Evolutionary conservation across 1,140 invertebrate species (phyloP), one percentile per base, ranked within the genome.

Genomic region (Drosophila repleta): DNA sequence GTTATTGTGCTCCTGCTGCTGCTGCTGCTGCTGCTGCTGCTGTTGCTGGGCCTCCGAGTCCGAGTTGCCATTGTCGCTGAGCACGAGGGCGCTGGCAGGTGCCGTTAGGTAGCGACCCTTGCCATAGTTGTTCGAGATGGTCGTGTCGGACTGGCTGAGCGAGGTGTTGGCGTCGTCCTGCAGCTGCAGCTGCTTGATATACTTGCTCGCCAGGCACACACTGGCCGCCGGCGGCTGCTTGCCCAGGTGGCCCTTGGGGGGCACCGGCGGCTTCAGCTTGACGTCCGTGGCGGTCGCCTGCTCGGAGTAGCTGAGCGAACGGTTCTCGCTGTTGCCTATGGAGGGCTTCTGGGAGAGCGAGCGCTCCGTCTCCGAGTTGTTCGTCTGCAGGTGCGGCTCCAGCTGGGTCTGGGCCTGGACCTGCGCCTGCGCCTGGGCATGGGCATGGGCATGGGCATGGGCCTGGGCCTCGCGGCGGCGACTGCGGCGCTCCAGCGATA

Each of bases 311-410:
- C 82, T 90, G 1, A 90, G 58, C 43, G 89, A 91, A 21, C 79
- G 83, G 56, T 89, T 83, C n/a, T 91, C 90, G 37, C 80, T 91
- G 45, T 90, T 91, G 1, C 83, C 89, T 6, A 88, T 83, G 1
- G 92, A 93, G 0, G 92, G 92, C 73, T 94, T 94, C 76, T 94
- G 93, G 0, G 94, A 95, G 62, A 94, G 94, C 3, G 95, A 96
- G 71, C 94, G 94, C 75, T 96, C 96, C 1, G 95, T 96, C 76
- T 96, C 95, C 11, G 45, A 46, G 45, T 46, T 46, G 45, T 20
- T 46, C 11, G 45, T 45, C 13, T 18, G 10, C 10, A 6, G 13
- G 18, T 39, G 35, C 3, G 0, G 41, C 24, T 26, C 24, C 41
- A 4, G 21, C 21, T 39, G n/a, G 1, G 39, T n/a, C 3, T 43